A percentile compares a stretch with the other conserved stretches of the same genome.
Evolutionary conservation across 2,113 vertebrate species (phyloP).

Genomic region (Hyperoodon ampullatus): DNA sequence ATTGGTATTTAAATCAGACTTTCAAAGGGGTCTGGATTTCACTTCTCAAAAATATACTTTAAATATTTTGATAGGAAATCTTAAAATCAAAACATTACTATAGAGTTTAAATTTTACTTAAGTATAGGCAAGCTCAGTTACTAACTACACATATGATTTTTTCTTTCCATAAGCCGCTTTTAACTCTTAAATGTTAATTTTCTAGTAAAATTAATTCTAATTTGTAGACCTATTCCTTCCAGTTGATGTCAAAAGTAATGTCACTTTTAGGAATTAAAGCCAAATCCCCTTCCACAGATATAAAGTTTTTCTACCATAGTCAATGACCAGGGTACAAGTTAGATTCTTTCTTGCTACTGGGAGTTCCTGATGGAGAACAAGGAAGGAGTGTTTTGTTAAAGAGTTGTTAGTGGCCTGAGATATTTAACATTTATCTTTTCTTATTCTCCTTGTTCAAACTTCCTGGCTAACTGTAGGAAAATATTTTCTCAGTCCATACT

Average conservation of each 20-base stretch:
- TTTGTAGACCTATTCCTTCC: not conserved
- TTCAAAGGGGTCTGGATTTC: not conserved
- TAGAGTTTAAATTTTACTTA: not conserved
- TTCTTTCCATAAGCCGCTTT: not conserved
- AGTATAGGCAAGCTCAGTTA: not conserved
- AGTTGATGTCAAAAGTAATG: not conserved
- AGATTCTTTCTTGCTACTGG: not conserved
- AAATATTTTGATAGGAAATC: not conserved
- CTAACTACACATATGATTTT: not conserved
- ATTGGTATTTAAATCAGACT: not conserved
- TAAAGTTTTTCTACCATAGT: not conserved
- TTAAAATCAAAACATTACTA: not conserved
- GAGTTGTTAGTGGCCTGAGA: not conserved
- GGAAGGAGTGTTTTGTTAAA: not conserved
- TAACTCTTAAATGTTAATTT: not conserved
- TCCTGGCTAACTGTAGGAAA: not conserved
- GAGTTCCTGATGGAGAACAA: not conserved
- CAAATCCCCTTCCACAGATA: not conserved
- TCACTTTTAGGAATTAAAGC: not conserved
- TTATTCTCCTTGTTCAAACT: not conserved
- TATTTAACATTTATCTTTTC: not conserved
- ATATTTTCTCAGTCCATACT: not conserved
- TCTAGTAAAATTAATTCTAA: not conserved
- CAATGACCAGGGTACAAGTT: not conserved
- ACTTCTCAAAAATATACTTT: not conserved